Evolutionary conservation across 2,888 invertebrate species (phyloP).

Genomic region (Willowsia nigromaculata): DNA sequence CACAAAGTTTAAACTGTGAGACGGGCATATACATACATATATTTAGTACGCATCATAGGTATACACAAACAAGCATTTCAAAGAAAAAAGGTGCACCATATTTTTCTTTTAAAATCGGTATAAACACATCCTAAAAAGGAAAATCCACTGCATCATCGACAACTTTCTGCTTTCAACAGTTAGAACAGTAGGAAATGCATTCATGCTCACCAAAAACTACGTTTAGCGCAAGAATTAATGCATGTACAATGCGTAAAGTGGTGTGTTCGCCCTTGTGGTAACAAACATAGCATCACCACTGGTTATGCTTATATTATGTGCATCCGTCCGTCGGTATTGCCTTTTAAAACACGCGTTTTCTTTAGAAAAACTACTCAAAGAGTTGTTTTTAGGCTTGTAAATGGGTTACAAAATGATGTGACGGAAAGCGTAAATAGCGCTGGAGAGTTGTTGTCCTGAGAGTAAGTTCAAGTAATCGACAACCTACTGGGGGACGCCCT

Average conservation of each 20-base stretch:
- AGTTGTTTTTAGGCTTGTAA: constrained; percentile 61
- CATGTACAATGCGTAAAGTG: constrained; percentile 48
- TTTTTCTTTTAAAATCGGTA: constrained; percentile 9
- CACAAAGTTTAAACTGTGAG: too few relatives aligned
- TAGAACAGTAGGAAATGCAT: constrained; percentile 60
- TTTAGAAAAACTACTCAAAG: constrained; percentile 50
- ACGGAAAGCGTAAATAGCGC: constrained; percentile 57
- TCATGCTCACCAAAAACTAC: constrained; percentile 52
- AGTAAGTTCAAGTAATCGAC: constrained; percentile 58
- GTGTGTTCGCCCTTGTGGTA: constrained; percentile 50
- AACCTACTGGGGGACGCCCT: constrained; percentile 73
- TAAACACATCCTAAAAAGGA: constrained; percentile 27
- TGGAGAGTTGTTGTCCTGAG: constrained; percentile 18
- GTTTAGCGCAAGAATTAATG: constrained; percentile 48
- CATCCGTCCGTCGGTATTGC: constrained; percentile 16
- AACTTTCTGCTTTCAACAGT: constrained; percentile 48
- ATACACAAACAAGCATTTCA: background rate
- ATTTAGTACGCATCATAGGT: too few relatives aligned
- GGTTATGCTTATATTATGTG: too few relatives aligned
- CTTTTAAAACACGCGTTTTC: constrained; percentile 51
- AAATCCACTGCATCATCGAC: constrained; percentile 47
- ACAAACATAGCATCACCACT: constrained; percentile 37
- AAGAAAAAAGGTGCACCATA: background rate
- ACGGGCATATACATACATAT: background rate
- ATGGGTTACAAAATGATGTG: constrained; percentile 63